Conservation (phyloP, 2,113 vertebrate genomes). For the Aplodontia rufa region DNA sequence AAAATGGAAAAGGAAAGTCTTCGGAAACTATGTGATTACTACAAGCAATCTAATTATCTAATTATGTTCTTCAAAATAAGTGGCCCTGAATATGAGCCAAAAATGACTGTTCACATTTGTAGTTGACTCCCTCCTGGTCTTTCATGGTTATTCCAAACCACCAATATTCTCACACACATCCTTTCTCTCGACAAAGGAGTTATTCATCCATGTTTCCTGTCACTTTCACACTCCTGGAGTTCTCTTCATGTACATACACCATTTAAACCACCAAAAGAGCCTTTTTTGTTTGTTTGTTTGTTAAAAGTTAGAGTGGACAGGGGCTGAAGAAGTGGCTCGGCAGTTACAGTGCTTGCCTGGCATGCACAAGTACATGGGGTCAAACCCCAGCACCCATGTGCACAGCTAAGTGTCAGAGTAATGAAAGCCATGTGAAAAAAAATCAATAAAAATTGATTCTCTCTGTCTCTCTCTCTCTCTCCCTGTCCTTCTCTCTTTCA, state of each 20-base stretch:
- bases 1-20: background rate
- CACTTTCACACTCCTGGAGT: too few relatives aligned
- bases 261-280: background rate
- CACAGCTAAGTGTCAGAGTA: too few relatives aligned
- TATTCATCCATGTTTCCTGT: background rate
- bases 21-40: background rate
- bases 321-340: too few relatives aligned
- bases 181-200: background rate
- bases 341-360: too few relatives aligned
- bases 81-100: background rate
- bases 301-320: background rate
- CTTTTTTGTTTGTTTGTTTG: background rate
- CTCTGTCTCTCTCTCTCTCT: too few relatives aligned
- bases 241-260: background rate
- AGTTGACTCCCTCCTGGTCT: background rate
- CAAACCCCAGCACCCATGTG: too few relatives aligned
- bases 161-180: background rate
- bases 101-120: background rate
- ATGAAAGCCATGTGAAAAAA: too few relatives aligned
- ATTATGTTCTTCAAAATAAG: background rate
- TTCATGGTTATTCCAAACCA: background rate
- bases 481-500: too few relatives aligned
- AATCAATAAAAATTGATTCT: too few relatives aligned
- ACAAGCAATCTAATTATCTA: background rate
- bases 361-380: too few relatives aligned